Evolutionary conservation across 2,113 vertebrate species (phyloP), one percentile per base, ranked within the genome.

Genomic region (Xiphophorus maculatus): DNA sequence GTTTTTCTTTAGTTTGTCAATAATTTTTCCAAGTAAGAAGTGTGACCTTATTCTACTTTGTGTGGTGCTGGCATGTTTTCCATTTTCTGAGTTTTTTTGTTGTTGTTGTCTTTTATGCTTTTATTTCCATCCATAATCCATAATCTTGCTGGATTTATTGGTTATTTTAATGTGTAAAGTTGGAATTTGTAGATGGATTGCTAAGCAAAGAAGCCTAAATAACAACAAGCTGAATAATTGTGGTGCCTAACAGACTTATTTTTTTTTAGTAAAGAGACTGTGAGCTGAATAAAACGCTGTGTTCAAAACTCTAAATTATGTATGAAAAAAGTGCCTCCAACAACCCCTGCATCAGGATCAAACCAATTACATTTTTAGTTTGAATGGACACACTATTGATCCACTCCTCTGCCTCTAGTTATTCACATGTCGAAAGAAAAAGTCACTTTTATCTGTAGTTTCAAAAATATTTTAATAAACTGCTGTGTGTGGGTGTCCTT

Each of bases 281-380:
- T 25, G 27, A 65, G 19, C 14, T 19, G 44, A 48, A 48, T 48
- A 1, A 48, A 48, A 48, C 2, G 7, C 22, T 58, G 8, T n/a
- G 22, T 15, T 40, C 33, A 42, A 42, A 79, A 66, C 72, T 32
- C 15, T 17, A 28, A 73, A 35, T 69, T 64, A 69, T 60, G 35
- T 62, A 44, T 51, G n/a, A 32, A 67, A 74, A 54, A 58, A 76
- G 69, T 77, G 62, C 17, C 69, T 35, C 40, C 54, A 63, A 30
- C 63, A 65, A 70, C 66, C 35, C 37, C 30, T 29, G 33, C 63
- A 40, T 66, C 27, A 51, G 51, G 25, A 77, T 77, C 33, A 80
- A 71, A 81, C 28, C 19, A 58, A 25, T 6, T 14, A 74, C 48
- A 29, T 48, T 63, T 74, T 69, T 74, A 4, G 14, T 77, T 71